A percentile compares a stretch with the other conserved stretches of the same genome.
These are phyloP conservation scores for Leuctra nigra DNA, from an alignment of 2,888 invertebrate species.

Conservation along the genomic window DNA sequence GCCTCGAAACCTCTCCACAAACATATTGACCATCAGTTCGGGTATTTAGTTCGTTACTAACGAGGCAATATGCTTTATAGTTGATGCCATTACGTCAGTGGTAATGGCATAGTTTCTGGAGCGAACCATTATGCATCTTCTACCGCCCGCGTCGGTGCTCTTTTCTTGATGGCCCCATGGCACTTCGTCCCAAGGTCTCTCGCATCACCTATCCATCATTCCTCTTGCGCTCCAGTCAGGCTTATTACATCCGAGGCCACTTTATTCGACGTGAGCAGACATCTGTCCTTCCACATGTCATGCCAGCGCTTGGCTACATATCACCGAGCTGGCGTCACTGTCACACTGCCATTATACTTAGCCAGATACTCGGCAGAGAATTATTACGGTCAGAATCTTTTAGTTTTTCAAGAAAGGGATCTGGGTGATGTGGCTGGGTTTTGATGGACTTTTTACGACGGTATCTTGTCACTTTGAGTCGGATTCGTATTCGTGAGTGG, in stretches of 20 bases:
- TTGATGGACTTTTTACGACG: too few species aligned
- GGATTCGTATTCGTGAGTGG: neutral
- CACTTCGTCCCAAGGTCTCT: conserved; percentile 23
- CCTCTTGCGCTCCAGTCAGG: neutral
- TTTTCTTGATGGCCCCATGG: conserved; percentile 11
- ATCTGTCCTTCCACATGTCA: conserved; percentile 28
- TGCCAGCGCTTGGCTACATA: conserved; percentile 22
- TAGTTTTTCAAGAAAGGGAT: neutral
- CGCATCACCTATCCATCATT: conserved; percentile 25
- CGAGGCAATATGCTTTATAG: conserved; percentile 5
- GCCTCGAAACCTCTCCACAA: too few species aligned
- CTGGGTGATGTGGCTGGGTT: too few species aligned
- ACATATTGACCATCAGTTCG: conserved; percentile 12
- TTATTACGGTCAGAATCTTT: conserved; percentile 37
- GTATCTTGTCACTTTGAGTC: too few species aligned
- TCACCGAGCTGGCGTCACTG: conserved; percentile 28
- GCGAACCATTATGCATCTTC: conserved; percentile 1
- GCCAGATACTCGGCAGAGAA: conserved; percentile 35
- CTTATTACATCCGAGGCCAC: conserved; percentile 21
- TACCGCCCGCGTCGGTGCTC: neutral
- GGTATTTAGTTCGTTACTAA: neutral
- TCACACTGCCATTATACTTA: conserved; percentile 35
- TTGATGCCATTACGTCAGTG: conserved; percentile 11
- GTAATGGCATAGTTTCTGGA: conserved; percentile 14
- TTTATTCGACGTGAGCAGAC: conserved; percentile 19